Base-by-base conservation (phyloP, 1,140 invertebrate species). In the Hirudo medicinalis region DNA sequence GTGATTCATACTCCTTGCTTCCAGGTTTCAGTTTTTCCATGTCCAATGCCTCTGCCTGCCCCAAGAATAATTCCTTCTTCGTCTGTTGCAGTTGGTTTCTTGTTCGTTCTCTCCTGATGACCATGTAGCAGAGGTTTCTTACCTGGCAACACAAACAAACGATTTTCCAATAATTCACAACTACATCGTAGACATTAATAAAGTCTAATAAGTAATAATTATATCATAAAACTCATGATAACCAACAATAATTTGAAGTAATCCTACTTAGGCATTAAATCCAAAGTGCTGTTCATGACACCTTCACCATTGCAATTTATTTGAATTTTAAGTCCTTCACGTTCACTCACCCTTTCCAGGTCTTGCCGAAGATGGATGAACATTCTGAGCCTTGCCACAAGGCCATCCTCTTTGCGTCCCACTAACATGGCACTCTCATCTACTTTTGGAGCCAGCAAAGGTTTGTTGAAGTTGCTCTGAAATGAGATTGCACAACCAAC, bases 41-140 rank as follows among this genome's bases (percentile, higher is more conserved):
- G 69, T 49, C 36, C 19, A 70, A 49, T 27, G 49, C 49, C 27
- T 70, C 49, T 13, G 49, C 77, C 84, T 95, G 92, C 78, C 93
- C 92, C 75, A 91, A 87, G 83, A 97, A 94, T 2, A 92, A 93
- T 82, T 94, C 89, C 79, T 96, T 91, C 54, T 92, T 87, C 76
- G 91, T 85, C 73, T 88, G 86, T 78, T 94, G 89, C 79, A 91
- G 91, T 17, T 89, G 88, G 4, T 91, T 86, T 49, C 90, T 91
- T 2, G 94, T 84, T 79, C 96, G 96, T 80, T 98, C 94, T 69
- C 94, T 84, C 73, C 92, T 86, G 78, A 88, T 91, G 15, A 97
- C 92, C 94, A 97, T 97, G 79, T 97, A 98, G 80, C 92, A 96
- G 49, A 98, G 84, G 83, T 97, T 98, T 20, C 94, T 87, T 17